A percentile compares a stretch with the other conserved stretches of the same genome.
These are phyloP conservation scores for Luperina nickerlii DNA, from an alignment of 2,888 invertebrate species.

Conservation along the genomic window DNA sequence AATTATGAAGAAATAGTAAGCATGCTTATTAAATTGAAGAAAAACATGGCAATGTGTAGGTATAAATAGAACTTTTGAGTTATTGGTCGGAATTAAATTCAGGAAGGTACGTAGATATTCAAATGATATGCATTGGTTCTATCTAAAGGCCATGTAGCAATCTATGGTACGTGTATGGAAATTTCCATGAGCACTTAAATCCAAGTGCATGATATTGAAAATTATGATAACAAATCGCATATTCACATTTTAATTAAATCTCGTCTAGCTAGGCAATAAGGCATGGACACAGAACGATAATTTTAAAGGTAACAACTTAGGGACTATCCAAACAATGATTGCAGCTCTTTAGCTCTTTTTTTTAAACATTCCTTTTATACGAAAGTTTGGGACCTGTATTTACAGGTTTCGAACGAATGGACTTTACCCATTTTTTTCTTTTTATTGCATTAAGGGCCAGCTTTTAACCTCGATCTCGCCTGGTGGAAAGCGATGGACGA, in stretches of 20 bases:
- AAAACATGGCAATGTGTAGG: not conserved
- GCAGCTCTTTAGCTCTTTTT: too few species aligned
- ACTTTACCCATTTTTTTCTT: not conserved
- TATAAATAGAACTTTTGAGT: not conserved
- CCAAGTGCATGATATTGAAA: slow-evolving; percentile 21
- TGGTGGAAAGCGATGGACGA: not conserved
- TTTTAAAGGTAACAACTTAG: not conserved
- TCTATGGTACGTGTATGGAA: slow-evolving; percentile 20
- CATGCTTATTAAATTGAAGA: not conserved
- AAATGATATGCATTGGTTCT: slow-evolving; percentile 50
- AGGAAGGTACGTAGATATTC: slow-evolving; percentile 19
- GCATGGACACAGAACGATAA: not conserved
- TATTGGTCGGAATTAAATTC: not conserved
- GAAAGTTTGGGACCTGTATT: not conserved
- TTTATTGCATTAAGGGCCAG: not conserved
- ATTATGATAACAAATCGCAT: not conserved
- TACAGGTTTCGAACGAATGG: not conserved
- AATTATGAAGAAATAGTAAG: not conserved
- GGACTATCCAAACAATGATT: not conserved
- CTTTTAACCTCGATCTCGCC: not conserved
- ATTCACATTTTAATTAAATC: not conserved
- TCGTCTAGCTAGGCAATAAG: not conserved
- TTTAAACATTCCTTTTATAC: not conserved
- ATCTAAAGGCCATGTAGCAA: slow-evolving; percentile 28
- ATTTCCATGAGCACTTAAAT: slow-evolving; percentile 30